These are phyloP conservation scores for Ectemnius continuus DNA, from an alignment of 2,888 invertebrate genomes.

Conservation along the genomic window DNA sequence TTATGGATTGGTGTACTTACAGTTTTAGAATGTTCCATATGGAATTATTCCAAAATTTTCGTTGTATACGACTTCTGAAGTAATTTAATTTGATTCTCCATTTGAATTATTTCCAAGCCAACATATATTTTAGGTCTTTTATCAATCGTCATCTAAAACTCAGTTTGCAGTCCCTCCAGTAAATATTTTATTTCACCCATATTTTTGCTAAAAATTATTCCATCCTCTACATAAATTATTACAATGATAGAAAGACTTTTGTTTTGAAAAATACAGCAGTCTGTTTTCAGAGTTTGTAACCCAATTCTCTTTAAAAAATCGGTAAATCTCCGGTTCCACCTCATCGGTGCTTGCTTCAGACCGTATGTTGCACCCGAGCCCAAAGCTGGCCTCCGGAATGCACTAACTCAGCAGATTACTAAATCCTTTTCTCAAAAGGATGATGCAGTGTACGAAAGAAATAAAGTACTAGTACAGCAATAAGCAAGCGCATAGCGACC, in stretches of 20 bases:
- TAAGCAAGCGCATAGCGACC: too few species aligned
- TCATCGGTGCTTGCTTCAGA: conserved; percentile 16
- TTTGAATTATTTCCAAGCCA: conserved; percentile 12
- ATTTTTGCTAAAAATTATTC: conserved; percentile 34
- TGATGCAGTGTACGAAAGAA: too few species aligned
- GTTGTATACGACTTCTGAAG: conserved; percentile 33
- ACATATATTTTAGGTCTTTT: conserved; percentile 39
- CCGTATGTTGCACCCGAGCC: too few species aligned
- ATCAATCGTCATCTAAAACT: conserved; percentile 18
- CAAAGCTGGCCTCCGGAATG: too few species aligned
- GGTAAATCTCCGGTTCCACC: conserved; percentile 23
- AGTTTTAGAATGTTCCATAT: conserved; percentile 32
- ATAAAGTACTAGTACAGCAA: too few species aligned
- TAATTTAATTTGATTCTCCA: conserved; percentile 14
- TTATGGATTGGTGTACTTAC: conserved; percentile 23
- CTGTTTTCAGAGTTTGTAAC: neutral
- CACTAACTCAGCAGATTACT: too few species aligned
- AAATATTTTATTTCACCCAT: conserved; percentile 25
- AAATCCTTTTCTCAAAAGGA: conserved; percentile 12
- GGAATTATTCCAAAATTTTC: conserved; percentile 38
- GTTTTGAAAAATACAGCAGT: conserved; percentile 43
- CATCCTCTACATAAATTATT: conserved; percentile 43
- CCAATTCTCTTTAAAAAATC: neutral
- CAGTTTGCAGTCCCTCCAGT: conserved; percentile 17
- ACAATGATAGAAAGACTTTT: conserved; percentile 19